Conservation (phyloP, 30 jellyfish, hydroid and myxozoan species). For the Turritopsis dohrnii region DNA sequence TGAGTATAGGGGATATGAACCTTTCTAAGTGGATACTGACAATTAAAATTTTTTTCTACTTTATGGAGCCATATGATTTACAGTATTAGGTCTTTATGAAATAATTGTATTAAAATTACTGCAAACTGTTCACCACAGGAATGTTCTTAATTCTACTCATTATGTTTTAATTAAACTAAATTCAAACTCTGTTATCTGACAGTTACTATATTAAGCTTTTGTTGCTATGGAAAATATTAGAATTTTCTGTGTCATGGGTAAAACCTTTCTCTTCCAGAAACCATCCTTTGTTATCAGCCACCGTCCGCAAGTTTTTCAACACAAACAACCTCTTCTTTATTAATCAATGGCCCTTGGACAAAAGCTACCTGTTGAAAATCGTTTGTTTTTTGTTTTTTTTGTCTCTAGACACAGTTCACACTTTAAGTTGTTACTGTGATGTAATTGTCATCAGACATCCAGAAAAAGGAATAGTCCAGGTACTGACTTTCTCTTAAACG, state of each 20-base stretch:
- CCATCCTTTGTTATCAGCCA: too few relatives aligned
- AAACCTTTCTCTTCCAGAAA: too few relatives aligned
- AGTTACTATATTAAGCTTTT: neutral
- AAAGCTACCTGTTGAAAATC: too few relatives aligned
- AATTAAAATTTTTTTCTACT: neutral
- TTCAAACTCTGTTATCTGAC: neutral
- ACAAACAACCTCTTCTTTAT: too few relatives aligned
- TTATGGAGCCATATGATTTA: neutral
- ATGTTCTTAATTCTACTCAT: neutral
- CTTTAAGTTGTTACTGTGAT: conserved; percentile 84
- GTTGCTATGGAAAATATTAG: neutral
- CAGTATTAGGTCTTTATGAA: neutral
- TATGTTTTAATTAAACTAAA: too few relatives aligned
- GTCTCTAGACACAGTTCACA: conserved; percentile 80
- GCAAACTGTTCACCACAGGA: neutral
- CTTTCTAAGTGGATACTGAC: neutral
- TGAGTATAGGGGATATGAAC: neutral
- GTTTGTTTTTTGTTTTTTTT: neutral
- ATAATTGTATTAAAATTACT: neutral
- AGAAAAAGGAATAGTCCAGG: conserved; percentile 94
- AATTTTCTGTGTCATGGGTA: neutral
- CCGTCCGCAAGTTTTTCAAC: too few relatives aligned
- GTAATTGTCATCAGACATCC: conserved; percentile 90
- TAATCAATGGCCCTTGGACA: too few relatives aligned
- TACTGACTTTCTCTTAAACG: neutral